These are phyloP conservation scores for Thomomys bottae DNA, from an alignment of 2,113 vertebrate genomes.

Conservation along the genomic window DNA sequence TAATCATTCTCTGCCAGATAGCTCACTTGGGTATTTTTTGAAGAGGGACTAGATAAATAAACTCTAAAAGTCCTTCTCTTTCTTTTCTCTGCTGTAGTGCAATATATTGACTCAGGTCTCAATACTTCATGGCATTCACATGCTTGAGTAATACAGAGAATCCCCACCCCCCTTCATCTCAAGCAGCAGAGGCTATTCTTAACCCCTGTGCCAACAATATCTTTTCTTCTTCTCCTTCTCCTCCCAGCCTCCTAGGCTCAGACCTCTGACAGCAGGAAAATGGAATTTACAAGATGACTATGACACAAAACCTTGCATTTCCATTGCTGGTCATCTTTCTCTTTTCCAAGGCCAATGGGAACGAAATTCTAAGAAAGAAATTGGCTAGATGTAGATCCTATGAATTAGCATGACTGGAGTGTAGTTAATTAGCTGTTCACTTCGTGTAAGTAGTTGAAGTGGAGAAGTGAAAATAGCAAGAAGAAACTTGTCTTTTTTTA, in stretches of 20 bases:
- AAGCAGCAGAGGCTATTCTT: slow-evolving; percentile 54
- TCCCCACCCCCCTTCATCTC: slow-evolving; percentile 83
- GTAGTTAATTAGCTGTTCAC: neutral
- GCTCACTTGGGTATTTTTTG: slow-evolving; percentile 42
- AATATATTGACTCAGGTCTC: slow-evolving; percentile 81
- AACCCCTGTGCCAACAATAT: slow-evolving; percentile 41
- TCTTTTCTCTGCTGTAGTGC: slow-evolving; percentile 69
- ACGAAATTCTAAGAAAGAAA: neutral
- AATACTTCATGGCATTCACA: slow-evolving; percentile 77
- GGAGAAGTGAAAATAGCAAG: slow-evolving; percentile 11
- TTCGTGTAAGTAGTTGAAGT: neutral
- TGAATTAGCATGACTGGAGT: neutral
- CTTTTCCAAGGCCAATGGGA: neutral
- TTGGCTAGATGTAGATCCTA: neutral
- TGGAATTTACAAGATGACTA: slow-evolving; percentile 25
- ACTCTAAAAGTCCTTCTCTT: slow-evolving; percentile 69
- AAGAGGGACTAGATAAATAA: slow-evolving; percentile 77
- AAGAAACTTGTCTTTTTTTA: too few species aligned
- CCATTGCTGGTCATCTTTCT: neutral
- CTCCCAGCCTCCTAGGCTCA: neutral
- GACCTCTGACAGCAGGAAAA: neutral
- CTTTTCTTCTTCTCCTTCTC: slow-evolving; percentile 49
- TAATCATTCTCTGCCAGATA: neutral
- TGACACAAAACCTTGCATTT: neutral
- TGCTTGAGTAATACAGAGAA: slow-evolving; percentile 78